Base-by-base conservation (phyloP, 2,797 vertebrate species). In the Borostomias antarcticus region DNA sequence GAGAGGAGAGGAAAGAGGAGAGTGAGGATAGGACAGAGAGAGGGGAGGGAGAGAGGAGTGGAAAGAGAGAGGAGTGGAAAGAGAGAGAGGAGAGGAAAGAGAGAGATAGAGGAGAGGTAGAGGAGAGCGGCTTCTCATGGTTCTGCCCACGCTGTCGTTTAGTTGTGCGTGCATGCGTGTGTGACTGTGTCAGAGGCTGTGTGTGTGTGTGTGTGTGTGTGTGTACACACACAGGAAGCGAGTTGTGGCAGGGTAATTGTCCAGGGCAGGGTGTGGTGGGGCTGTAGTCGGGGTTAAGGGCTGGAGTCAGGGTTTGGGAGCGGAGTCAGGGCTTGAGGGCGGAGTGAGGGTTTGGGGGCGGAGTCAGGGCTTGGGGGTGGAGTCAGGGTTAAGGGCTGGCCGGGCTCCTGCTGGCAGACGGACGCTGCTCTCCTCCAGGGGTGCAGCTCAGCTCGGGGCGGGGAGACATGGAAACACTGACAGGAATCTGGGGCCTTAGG, bases 181-280 rank as follows among this genome's bases (percentile, higher is more conserved):
- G 35, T 11, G 13, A 8, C 35, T 37, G 35, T 37, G 8, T 8
- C 35, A 37, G 35, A 8, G 13, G 13, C 7, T 37, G 35, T 37
- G 35, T 37, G 35, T 5, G 35, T 37, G 35, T 37, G 35, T 37
- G 35, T 37, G 35, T 37, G 35, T 37, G 35, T 37, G n/a, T 61
- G 52, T 33, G n/a, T 60, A 25, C 37, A 15, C 54, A 35, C 57
- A 21, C 28, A 45, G 72, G 62, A 64, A 61, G 62, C 47, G 15
- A 50, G 45, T 32, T 6, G 37, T 26, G 3, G n/a, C 23, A 15
- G 72, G 66, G 25, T 69, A 61, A 69, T 73, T 60, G 25, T 29
- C 26, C n/a, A 17, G 35, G 8, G 62, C 56, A 40, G 58, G 17
- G 21, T 15, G 25, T 23, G 51, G 58, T n/a, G 35, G 1, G 40